Evolutionary conservation across 2,113 vertebrate species (phyloP).

Genomic region (Centropristis striata): DNA sequence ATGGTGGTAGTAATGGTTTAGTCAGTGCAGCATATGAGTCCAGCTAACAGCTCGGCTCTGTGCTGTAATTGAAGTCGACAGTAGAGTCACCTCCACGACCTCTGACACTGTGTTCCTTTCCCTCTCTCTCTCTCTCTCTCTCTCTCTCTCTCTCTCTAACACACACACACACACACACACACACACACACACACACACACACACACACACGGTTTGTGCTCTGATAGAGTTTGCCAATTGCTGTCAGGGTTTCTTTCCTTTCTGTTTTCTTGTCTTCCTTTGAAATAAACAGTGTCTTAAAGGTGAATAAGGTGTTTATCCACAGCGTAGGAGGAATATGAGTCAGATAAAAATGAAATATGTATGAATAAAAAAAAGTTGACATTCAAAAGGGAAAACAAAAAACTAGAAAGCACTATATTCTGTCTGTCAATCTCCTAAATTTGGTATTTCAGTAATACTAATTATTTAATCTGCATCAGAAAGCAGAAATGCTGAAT

Average conservation of each 20-base stretch:
- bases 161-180: constrained; percentile 17
- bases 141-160: too few species aligned
- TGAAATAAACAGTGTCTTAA: not conserved
- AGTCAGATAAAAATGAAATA: too few species aligned
- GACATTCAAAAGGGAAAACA: too few species aligned
- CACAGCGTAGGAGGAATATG: too few species aligned
- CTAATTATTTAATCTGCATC: too few species aligned
- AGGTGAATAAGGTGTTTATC: not conserved
- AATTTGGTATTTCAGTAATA: too few species aligned
- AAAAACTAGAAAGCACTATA: too few species aligned
- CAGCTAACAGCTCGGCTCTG: constrained; percentile 51
- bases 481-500: too few species aligned
- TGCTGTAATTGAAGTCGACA: constrained; percentile 66
- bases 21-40: constrained; percentile 73
- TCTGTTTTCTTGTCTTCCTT: constrained; percentile 8
- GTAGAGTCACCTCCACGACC: constrained; percentile 55
- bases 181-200: constrained; percentile 20
- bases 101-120: constrained; percentile 39
- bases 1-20: constrained; percentile 79
- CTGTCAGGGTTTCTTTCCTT: constrained; percentile 10
- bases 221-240: constrained; percentile 23
- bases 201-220: constrained; percentile 15
- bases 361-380: too few species aligned
- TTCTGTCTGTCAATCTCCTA: too few species aligned
- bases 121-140: constrained; percentile 5